A percentile compares a stretch with the other conserved stretches of the same genome.
phyloP scores from a whole-genome alignment of 2,797 vertebrate species.

The Myotis daubentonii region DNA sequence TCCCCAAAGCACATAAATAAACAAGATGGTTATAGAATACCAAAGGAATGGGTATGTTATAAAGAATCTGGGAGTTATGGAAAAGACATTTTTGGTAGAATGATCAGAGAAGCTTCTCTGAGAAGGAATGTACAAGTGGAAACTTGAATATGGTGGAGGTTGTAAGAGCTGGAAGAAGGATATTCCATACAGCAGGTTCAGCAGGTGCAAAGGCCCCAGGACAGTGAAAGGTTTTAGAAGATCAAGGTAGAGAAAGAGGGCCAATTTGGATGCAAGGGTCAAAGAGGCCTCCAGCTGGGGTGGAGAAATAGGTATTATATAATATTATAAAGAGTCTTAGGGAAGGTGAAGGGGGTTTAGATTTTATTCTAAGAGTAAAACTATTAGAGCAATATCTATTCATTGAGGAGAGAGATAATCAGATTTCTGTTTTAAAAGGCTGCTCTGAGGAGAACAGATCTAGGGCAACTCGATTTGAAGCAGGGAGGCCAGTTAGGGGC shows the following conservation, averaged over 20 bases:
- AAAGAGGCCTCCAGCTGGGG: background rate
- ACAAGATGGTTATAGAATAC: background rate
- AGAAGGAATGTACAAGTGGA: background rate
- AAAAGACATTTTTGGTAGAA: background rate
- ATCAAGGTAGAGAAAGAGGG: background rate
- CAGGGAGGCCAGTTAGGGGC: background rate
- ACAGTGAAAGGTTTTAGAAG: background rate
- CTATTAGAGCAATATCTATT: background rate
- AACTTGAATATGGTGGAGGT: background rate
- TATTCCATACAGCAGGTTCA: background rate
- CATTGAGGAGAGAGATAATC: background rate
- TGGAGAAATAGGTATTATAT: too few species aligned
- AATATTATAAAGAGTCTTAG: background rate
- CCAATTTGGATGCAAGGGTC: background rate
- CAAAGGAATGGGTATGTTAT: background rate
- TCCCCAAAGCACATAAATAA: background rate
- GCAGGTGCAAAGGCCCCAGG: background rate
- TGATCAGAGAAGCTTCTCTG: background rate
- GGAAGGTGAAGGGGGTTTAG: background rate
- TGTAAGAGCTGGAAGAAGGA: background rate
- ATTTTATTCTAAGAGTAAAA: background rate
- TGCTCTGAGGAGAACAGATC: background rate
- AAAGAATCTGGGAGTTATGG: background rate
- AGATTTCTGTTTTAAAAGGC: background rate
- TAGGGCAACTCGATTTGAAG: background rate